phyloP scores from a whole-genome alignment of 2,888 invertebrate genomes.

The Stenoptilia bipunctidactyla region DNA sequence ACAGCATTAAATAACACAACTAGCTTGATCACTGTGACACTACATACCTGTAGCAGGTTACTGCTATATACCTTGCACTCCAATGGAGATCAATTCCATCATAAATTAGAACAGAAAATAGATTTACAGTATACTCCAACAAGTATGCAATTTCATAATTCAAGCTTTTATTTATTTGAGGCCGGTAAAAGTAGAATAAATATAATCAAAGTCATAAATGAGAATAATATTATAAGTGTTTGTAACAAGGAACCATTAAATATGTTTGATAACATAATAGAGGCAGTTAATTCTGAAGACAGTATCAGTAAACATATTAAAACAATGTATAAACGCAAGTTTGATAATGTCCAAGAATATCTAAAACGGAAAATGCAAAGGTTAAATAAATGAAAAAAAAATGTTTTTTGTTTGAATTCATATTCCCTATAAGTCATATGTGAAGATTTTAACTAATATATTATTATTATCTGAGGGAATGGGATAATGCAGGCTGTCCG shows the following conservation, averaged over 20 bases:
- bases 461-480: too few relatives aligned
- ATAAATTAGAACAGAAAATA: conserved; percentile 40
- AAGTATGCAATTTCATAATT: conserved; percentile 37
- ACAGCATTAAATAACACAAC: conserved; percentile 31
- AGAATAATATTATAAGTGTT: conserved; percentile 25
- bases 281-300: conserved; percentile 15
- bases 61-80: conserved; percentile 52
- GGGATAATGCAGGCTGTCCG: too few relatives aligned
- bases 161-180: conserved; percentile 46
- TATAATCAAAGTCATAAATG: conserved; percentile 32
- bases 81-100: conserved; percentile 27
- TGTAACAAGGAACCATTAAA: conserved; percentile 23
- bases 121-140: conserved; percentile 47
- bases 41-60: conserved; percentile 59
- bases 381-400: conserved; percentile 69
- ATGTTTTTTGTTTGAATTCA: too few relatives aligned
- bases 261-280: conserved; percentile 29
- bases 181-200: conserved; percentile 27
- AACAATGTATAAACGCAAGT: conserved; percentile 81
- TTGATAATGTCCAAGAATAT: conserved; percentile 85
- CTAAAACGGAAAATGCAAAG: conserved; percentile 81
- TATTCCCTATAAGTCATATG: too few relatives aligned
- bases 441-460: too few relatives aligned
- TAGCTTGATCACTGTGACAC: conserved; percentile 61
- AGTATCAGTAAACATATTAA: conserved; percentile 49